Evolutionary conservation across 2,888 invertebrate species (phyloP).

Genomic region (Cantharis lateralis): DNA sequence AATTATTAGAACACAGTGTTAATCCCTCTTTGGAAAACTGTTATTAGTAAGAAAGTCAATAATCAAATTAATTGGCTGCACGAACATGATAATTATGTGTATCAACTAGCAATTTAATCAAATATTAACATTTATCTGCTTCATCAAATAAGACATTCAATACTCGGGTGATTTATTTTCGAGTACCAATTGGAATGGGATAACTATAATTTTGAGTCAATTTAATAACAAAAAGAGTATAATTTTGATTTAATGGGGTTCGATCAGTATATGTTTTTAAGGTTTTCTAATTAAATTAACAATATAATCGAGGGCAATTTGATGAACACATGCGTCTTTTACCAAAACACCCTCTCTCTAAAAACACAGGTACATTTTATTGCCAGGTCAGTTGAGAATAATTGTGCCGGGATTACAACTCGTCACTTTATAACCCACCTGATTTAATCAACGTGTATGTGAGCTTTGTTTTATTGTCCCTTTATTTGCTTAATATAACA

Average conservation of each 20-base stretch:
- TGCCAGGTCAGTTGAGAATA: slow-evolving; percentile 32
- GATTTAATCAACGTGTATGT: slow-evolving; percentile 31
- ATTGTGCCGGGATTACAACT: slow-evolving; percentile 30
- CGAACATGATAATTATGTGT: slow-evolving; percentile 25
- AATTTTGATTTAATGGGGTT: not conserved
- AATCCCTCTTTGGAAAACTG: slow-evolving; percentile 1
- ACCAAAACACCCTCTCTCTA: slow-evolving; percentile 2
- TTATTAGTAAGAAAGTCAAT: slow-evolving; percentile 13
- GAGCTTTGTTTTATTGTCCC: slow-evolving; percentile 32
- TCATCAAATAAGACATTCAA: slow-evolving; percentile 3
- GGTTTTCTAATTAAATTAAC: not conserved
- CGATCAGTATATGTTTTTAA: not conserved
- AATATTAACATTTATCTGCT: slow-evolving; percentile 5
- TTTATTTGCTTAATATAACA: slow-evolving; percentile 32
- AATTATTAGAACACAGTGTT: not conserved
- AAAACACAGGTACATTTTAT: slow-evolving; percentile 23
- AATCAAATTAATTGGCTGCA: slow-evolving; percentile 37
- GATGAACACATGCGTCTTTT: not conserved
- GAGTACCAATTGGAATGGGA: not conserved
- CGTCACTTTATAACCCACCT: slow-evolving; percentile 31
- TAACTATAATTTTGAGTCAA: not conserved
- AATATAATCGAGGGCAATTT: not conserved
- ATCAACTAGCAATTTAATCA: slow-evolving; percentile 1
- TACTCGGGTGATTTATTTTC: not conserved
- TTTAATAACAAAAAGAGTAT: not conserved